Conservation (phyloP, 2,797 vertebrate genomes). For the Botia kubotai region DNA sequence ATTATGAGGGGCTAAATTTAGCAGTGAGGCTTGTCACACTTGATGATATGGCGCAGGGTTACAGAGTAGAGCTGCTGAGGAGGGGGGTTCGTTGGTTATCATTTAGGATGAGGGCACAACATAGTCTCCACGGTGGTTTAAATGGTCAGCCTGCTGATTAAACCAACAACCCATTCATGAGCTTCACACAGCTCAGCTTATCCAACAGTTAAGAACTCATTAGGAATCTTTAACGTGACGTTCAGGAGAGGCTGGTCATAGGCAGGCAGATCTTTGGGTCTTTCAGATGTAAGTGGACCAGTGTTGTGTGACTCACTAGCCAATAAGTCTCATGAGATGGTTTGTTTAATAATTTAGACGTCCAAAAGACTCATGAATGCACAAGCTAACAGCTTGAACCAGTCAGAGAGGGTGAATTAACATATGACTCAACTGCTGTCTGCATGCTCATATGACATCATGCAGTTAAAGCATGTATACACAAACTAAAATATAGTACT, state of each 20-base stretch:
- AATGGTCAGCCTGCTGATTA: slow-evolving; percentile 32
- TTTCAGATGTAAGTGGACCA: background rate
- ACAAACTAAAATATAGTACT: no score
- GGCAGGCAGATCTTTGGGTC: background rate
- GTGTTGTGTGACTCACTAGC: no score
- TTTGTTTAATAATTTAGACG: background rate
- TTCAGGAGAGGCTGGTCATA: background rate
- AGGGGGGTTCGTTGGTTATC: slow-evolving; percentile 65
- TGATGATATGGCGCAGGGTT: slow-evolving; percentile 57
- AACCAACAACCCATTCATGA: background rate
- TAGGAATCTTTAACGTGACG: background rate
- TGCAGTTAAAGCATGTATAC: background rate
- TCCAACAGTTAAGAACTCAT: background rate
- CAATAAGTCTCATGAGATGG: background rate
- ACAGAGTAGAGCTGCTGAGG: slow-evolving; percentile 53
- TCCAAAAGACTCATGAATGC: no score
- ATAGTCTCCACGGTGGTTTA: slow-evolving; percentile 36
- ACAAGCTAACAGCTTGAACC: background rate
- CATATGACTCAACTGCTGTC: background rate
- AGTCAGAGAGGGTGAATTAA: slow-evolving; percentile 48
- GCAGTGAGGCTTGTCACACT: slow-evolving; percentile 69
- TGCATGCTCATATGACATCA: background rate
- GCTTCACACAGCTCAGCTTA: background rate
- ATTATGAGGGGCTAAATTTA: slow-evolving; percentile 52
- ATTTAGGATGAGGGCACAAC: slow-evolving; percentile 44